These are phyloP conservation scores for Girardia tigrina DNA, from an alignment of 2,888 invertebrate genomes.

Conservation along the genomic window DNA sequence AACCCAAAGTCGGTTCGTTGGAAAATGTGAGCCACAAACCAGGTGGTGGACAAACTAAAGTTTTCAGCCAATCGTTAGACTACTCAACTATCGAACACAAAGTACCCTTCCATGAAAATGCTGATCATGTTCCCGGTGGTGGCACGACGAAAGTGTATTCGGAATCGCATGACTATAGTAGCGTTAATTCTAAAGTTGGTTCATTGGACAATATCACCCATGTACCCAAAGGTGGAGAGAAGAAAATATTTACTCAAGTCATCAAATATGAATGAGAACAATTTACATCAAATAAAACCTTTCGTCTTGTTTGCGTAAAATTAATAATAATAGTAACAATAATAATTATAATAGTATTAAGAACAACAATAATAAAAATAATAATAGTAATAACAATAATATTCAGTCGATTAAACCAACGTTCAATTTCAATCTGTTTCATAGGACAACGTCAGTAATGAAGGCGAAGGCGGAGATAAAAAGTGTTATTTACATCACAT, in stretches of 20 bases:
- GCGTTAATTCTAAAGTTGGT: not conserved
- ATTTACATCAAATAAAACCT: not conserved
- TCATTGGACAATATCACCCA: not conserved
- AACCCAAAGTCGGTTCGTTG: constrained; percentile 4
- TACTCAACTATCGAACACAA: not conserved
- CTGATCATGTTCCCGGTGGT: not conserved
- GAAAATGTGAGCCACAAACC: not conserved
- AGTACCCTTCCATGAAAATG: not conserved
- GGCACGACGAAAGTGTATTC: not conserved
- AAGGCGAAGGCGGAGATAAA: not conserved
- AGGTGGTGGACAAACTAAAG: constrained; percentile 8
- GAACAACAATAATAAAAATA: too few relatives aligned
- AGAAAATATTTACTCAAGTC: not conserved
- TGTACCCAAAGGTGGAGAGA: not conserved
- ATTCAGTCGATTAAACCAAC: not conserved
- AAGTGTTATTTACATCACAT: not conserved
- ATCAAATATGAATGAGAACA: constrained; percentile 8
- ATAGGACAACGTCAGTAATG: not conserved
- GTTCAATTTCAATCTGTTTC: not conserved
- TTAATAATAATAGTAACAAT: too few relatives aligned
- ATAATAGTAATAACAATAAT: too few relatives aligned
- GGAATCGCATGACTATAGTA: not conserved
- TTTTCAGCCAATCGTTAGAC: not conserved
- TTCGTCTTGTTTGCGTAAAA: too few relatives aligned
- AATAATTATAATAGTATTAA: too few relatives aligned